A percentile compares a stretch with the other conserved stretches of the same genome.
phyloP scores from a whole-genome alignment of 2,797 vertebrate species.

The Glossophaga mutica region DNA sequence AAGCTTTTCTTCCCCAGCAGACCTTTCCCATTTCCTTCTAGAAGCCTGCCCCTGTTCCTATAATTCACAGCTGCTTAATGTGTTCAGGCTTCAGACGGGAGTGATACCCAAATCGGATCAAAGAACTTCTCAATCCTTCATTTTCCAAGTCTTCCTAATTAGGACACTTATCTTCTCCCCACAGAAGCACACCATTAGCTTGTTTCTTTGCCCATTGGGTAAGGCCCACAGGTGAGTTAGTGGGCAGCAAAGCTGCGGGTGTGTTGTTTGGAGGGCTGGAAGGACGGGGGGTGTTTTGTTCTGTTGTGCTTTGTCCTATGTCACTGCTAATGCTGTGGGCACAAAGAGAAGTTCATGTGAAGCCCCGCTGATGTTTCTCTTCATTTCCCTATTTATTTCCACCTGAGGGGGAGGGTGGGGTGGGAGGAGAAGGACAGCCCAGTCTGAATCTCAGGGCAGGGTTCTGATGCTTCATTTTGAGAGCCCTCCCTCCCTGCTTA shows the following conservation, averaged over 20 bases:
- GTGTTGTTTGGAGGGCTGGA: background rate
- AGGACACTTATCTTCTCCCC: constrained; percentile 40
- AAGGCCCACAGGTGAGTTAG: background rate
- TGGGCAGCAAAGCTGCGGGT: background rate
- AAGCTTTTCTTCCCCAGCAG: constrained; percentile 17
- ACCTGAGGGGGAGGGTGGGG: accelerated
- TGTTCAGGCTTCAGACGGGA: background rate
- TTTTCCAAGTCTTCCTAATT: background rate
- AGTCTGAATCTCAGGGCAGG: background rate
- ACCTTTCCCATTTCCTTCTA: background rate
- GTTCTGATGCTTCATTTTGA: background rate
- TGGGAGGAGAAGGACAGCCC: background rate
- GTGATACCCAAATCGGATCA: background rate
- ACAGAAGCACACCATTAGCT: background rate
- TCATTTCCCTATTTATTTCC: background rate
- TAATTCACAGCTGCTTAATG: background rate
- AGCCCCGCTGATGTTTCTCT: background rate
- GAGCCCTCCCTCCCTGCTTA: background rate
- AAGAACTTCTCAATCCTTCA: constrained; percentile 4
- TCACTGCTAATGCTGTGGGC: background rate
- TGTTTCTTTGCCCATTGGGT: background rate
- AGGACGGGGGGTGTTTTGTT: background rate
- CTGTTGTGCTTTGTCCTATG: background rate
- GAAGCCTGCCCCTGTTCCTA: background rate
- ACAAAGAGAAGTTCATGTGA: background rate